phyloP scores from a whole-genome alignment of 37 sponge, comb jelly and placozoan species.

The Geodia barretti region DNA sequence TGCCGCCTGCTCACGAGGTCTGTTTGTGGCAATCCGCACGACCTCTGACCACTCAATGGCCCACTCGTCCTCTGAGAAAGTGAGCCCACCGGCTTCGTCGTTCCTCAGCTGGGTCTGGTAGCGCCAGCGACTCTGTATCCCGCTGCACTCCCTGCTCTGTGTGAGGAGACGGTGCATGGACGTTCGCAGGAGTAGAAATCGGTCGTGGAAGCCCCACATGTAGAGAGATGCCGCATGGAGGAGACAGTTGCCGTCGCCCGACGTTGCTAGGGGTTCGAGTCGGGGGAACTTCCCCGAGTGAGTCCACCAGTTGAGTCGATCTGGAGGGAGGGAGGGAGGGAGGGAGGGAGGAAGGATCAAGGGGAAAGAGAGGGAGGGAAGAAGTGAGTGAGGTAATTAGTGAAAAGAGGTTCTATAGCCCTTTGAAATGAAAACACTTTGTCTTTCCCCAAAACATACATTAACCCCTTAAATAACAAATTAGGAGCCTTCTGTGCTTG shows the following conservation, averaged over 20 bases:
- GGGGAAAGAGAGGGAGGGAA: background rate
- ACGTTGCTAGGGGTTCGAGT: slow-evolving; percentile 83
- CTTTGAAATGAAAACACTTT: too few species aligned
- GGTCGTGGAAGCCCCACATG: slow-evolving; percentile 94
- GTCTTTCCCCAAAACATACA: too few species aligned
- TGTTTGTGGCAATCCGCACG: slow-evolving; percentile 70
- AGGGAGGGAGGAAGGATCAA: too few species aligned
- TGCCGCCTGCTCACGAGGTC: slow-evolving; percentile 35
- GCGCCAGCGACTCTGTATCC: slow-evolving; percentile 77
- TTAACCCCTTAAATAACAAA: too few species aligned
- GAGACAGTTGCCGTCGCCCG: slow-evolving; percentile 97
- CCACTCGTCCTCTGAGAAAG: slow-evolving; percentile 90
- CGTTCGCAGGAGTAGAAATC: slow-evolving; percentile 77
- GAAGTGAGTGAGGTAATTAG: background rate
- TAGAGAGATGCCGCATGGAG: slow-evolving; percentile 94
- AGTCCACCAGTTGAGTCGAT: slow-evolving; percentile 90
- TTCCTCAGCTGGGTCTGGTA: slow-evolving; percentile 78
- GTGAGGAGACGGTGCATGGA: slow-evolving; percentile 76
- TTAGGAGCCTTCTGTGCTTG: too few species aligned
- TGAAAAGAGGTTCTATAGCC: too few species aligned
- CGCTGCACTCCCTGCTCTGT: slow-evolving; percentile 15
- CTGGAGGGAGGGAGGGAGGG: slow-evolving; percentile 16
- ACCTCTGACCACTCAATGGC: slow-evolving; percentile 90
- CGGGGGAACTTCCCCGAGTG: slow-evolving; percentile 56
- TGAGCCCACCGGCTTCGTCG: slow-evolving; percentile 76